Base-by-base conservation (phyloP, 1,140 invertebrate genomes). In the Aphelenchoides avenae region DNA sequence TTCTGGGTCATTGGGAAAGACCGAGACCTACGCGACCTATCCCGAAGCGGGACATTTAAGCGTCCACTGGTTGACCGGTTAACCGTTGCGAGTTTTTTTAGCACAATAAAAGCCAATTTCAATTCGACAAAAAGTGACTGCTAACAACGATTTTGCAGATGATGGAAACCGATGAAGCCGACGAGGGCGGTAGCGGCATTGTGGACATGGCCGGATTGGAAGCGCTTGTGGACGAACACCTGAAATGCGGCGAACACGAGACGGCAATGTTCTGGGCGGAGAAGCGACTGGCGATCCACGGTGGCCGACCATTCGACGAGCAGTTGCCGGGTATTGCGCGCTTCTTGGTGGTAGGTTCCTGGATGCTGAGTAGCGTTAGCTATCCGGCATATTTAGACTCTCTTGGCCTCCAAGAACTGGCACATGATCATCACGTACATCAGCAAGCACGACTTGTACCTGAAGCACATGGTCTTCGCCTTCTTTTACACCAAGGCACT, bases 191-290 rank as follows among this genome's bases (percentile, higher is more conserved):
- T 53, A 22, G 22, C 22, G 46, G n/a, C 29, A 26, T 58, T 18
- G 31, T 59, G 31, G 33, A 24, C 15, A 18, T 42, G 34, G 31
- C 42, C 57, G 47, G 66, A 29, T 36, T 63, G 24, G 52, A 64
- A 57, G 24, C 30, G 18, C 31, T 64, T n/a, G 39, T 57, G 26
- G 56, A 65, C 27, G 56, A 62, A 37, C 61, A 64, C 29, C 29
- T 64, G 31, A 20, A n/a, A 13, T 66, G 59, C 48, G 63, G 61
- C 15, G 63, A 65, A 11, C 69, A 64, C 43, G 42, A 65, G n/a
- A 65, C 63, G 13, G 63, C 63, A 9, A 40, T 41, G 15, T 65
- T 65, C 48, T 65, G 63, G 63, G 63, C 63, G 5, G 63, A 65
- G 30, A 65, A 65, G 50, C 33, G 66, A 36, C 33, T 65, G n/a